phyloP scores from a whole-genome alignment of 2,888 invertebrate species.

The Tinea pellionella region DNA sequence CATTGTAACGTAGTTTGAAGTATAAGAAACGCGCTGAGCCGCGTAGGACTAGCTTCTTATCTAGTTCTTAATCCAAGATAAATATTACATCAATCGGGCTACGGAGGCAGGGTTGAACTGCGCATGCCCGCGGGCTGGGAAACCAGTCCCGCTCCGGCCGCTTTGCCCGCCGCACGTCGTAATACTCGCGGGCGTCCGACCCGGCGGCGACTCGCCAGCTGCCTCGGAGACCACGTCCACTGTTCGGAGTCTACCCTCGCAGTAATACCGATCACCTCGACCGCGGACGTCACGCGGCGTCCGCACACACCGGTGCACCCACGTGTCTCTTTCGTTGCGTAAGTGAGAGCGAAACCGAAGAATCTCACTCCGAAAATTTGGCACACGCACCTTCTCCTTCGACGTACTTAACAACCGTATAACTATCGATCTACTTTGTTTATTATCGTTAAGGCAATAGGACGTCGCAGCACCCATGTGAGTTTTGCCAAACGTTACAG shows the following conservation, averaged over 20 bases:
- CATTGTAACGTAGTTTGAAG: neutral
- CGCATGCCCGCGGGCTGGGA: conserved; percentile 30
- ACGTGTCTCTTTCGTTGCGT: conserved; percentile 30
- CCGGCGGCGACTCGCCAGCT: conserved; percentile 56
- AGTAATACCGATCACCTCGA: conserved; percentile 40
- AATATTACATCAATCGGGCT: conserved; percentile 66
- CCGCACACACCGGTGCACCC: conserved; percentile 19
- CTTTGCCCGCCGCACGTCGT: conserved; percentile 52
- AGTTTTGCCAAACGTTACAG: neutral
- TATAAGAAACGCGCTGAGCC: conserved; percentile 23
- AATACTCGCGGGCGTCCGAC: conserved; percentile 34
- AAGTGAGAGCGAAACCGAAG: conserved; percentile 4
- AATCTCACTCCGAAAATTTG: conserved; percentile 23
- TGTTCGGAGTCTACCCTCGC: conserved; percentile 15
- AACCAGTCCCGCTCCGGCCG: conserved; percentile 64
- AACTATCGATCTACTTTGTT: conserved; percentile 51
- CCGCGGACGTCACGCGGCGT: neutral
- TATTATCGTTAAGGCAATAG: conserved; percentile 28
- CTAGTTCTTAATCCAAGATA: conserved; percentile 66
- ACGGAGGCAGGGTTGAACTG: conserved; percentile 31
- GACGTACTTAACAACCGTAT: conserved; percentile 48
- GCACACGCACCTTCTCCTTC: conserved; percentile 51
- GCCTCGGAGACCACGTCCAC: conserved; percentile 19
- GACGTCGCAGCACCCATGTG: neutral
- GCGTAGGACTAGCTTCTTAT: conserved; percentile 38